Percentiles rank a stretch among this genome's conserved stretches.
Evolutionary conservation across 1,140 invertebrate species (phyloP).

Genomic region (Rhynchophorus ferrugineus): DNA sequence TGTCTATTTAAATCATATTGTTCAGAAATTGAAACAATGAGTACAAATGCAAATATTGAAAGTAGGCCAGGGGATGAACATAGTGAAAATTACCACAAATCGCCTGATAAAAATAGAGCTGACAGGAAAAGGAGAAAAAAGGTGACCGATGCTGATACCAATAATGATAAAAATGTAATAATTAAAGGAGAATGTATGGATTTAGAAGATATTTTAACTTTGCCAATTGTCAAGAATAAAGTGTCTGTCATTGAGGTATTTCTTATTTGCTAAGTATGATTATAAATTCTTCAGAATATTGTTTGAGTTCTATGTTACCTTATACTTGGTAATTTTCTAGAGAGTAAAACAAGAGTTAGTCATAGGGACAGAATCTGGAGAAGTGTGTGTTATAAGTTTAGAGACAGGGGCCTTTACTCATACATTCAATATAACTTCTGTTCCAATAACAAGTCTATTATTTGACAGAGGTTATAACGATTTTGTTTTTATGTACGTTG

Average conservation of each 20-base stretch:
- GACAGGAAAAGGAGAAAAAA: not conserved
- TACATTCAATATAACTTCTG: slow-evolving; percentile 12
- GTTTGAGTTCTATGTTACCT: no score
- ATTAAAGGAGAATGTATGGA: not conserved
- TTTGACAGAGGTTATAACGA: slow-evolving; percentile 3
- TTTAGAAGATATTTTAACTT: slow-evolving; percentile 6
- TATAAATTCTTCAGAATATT: no score
- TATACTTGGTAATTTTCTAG: no score
- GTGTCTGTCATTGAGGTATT: slow-evolving; percentile 13
- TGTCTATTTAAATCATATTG: not conserved
- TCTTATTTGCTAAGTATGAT: no score
- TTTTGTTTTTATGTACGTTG: slow-evolving; percentile 16
- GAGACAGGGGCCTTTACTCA: slow-evolving; percentile 4
- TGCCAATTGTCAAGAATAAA: slow-evolving; percentile 10
- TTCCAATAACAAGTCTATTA: slow-evolving; percentile 11
- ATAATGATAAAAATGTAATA: not conserved
- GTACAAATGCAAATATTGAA: not conserved
- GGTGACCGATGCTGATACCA: not conserved
- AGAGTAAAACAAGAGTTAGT: slow-evolving; percentile 11
- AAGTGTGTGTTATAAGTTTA: slow-evolving; percentile 14
- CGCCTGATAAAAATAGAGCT: not conserved
- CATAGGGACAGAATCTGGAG: slow-evolving; percentile 16
- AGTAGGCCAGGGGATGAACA: not conserved
- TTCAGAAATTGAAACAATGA: not conserved
- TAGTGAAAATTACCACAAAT: not conserved